Base-by-base conservation (phyloP, 2,888 invertebrate genomes). In the Camptogramma bilineatum region DNA sequence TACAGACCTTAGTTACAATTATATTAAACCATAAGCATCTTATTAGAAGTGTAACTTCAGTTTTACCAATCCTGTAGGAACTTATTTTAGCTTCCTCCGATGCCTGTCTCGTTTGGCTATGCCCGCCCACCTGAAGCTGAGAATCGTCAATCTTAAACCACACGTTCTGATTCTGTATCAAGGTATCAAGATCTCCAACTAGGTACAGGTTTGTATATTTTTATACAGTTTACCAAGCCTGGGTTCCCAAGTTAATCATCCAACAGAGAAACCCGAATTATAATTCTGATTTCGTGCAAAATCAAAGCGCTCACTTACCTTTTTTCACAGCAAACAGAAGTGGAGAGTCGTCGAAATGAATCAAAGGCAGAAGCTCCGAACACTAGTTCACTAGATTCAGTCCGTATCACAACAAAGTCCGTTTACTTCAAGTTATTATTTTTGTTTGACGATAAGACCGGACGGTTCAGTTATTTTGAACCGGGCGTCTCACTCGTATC, bases 401-500 rank as follows among this genome's bases (percentile, higher is more conserved):
- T 80, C 79, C 73, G 75, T 82, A 80, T 76, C 81, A 82, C 83
- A 76, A 74, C 65, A 75, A 78, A 70, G 80, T 80, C 73, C 73
- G 73, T 73, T 79, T 76, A 73, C 74, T 82, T 77, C 72, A 73
- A 80, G 79, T 83, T 85, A 83, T 79, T 84, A 83, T 85, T 86
- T 87, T 83, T 78, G 81, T 85, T 82, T 75, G 79, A 75, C 81
- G 84, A 82, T 81, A 84, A 83, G 79, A 82, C 81, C 82, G 79
- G 82, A 78, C 83, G 77, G 81, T 84, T 87, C 83, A 83, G 83
- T 83, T 83, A 84, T 83, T 83, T 84, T 81, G 81, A 85, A 87
- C 85, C 88, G 85, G 88, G 88, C 89, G 87, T 83, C 85, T 88
- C 84, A 79, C 81, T 86, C 87, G 81, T 84, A 77, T 79, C 86